These are phyloP conservation scores for Parambassis ranga DNA, from an alignment of 2,797 vertebrate genomes.

Conservation along the genomic window DNA sequence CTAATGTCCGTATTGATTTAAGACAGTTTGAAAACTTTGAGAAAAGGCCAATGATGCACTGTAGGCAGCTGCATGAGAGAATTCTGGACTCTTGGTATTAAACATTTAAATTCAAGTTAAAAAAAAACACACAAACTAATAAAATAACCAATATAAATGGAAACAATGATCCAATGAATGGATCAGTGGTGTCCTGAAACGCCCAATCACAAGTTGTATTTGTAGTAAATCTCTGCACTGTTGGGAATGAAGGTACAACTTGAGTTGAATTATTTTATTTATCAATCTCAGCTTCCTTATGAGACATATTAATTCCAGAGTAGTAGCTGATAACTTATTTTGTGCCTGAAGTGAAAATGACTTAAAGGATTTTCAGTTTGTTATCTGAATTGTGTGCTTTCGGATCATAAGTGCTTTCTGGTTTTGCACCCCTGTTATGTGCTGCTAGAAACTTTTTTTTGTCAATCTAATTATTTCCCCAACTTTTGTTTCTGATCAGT, in stretches of 20 bases:
- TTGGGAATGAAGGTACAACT: slow-evolving; percentile 15
- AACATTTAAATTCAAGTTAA: slow-evolving; percentile 3
- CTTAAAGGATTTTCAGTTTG: slow-evolving; percentile 61
- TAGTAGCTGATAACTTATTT: slow-evolving; percentile 60
- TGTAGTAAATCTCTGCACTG: slow-evolving; percentile 19
- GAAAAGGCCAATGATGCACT: slow-evolving; percentile 19
- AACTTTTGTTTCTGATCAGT: slow-evolving; percentile 29
- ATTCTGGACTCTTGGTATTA: background rate
- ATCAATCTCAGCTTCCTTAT: slow-evolving; percentile 34
- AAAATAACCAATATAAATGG: background rate
- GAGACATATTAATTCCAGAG: slow-evolving; percentile 38
- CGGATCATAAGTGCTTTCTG: slow-evolving; percentile 92
- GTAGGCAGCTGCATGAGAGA: slow-evolving; percentile 6
- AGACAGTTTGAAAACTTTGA: slow-evolving; percentile 20
- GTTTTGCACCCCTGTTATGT: slow-evolving; percentile 92
- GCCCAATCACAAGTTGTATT: too few relatives aligned
- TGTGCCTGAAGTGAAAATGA: slow-evolving; percentile 76
- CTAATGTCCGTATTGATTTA: background rate
- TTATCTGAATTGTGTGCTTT: slow-evolving; percentile 80
- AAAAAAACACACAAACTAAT: slow-evolving; percentile 4
- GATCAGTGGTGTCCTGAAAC: too few relatives aligned
- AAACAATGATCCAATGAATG: too few relatives aligned
- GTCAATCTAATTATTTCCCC: background rate
- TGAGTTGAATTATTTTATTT: background rate
- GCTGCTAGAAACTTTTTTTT: slow-evolving; percentile 84